These are phyloP conservation scores for Apodemia duryi DNA, from an alignment of 2,888 invertebrate species.

Conservation along the genomic window DNA sequence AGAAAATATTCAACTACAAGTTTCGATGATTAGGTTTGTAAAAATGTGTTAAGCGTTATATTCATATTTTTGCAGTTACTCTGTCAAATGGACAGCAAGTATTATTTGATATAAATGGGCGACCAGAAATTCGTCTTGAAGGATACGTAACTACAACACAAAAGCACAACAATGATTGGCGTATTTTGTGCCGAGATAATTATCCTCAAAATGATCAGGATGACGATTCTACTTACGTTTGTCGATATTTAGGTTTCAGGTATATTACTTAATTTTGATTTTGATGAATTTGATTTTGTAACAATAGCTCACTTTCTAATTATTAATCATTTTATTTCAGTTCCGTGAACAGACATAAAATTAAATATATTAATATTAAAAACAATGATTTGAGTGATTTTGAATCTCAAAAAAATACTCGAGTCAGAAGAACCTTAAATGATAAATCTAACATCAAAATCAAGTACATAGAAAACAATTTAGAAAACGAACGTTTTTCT, in stretches of 20 bases:
- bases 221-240: conserved; percentile 77
- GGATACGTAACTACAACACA: conserved; percentile 80
- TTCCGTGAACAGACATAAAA: conserved; percentile 54
- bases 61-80: conserved; percentile 74
- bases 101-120: conserved; percentile 78
- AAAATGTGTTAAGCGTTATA: no score
- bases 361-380: conserved; percentile 61
- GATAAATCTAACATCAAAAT: conserved; percentile 49
- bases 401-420: conserved; percentile 33
- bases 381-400: conserved; percentile 41
- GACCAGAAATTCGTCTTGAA: conserved; percentile 77
- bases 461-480: conserved; percentile 42
- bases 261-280: conserved; percentile 36
- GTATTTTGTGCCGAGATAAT: conserved; percentile 80
- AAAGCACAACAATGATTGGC: conserved; percentile 82
- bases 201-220: conserved; percentile 61
- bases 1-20: no score
- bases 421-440: conserved; percentile 43
- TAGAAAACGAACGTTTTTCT: conserved; percentile 33
- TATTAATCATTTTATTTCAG: conserved; percentile 39
- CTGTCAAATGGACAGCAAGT: conserved; percentile 83
- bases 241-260: conserved; percentile 84
- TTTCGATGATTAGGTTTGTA: no score
- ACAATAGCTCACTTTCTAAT: no score
- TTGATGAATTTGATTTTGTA: neutral